Conservation (phyloP, 1,140 invertebrate genomes). For the Hesperophylax magnus region DNA sequence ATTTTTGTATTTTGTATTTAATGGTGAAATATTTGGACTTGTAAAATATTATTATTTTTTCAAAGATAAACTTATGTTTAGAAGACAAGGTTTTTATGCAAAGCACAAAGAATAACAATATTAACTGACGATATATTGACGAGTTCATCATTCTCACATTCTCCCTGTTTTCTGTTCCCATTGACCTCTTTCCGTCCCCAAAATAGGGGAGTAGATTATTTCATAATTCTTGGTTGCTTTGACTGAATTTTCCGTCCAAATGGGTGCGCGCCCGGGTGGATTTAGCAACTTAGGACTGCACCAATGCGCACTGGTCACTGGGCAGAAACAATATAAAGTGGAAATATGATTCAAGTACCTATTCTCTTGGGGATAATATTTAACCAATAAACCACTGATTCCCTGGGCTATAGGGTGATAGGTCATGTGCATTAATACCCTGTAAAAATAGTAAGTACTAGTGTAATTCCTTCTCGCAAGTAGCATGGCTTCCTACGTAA, state of each 20-base stretch:
- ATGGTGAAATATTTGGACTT: too few relatives aligned
- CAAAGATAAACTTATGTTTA: too few relatives aligned
- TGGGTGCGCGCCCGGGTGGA: constrained; percentile 12
- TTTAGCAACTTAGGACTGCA: constrained; percentile 14
- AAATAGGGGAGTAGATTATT: constrained; percentile 19
- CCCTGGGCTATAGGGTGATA: neutral
- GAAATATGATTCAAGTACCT: too few relatives aligned
- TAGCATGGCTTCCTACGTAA: too few relatives aligned
- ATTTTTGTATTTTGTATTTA: too few relatives aligned
- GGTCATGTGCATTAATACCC: neutral
- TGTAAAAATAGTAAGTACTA: too few relatives aligned
- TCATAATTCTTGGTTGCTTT: constrained; percentile 51
- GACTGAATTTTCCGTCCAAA: constrained; percentile 40
- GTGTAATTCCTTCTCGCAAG: too few relatives aligned
- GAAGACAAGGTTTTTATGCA: too few relatives aligned
- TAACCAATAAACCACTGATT: neutral
- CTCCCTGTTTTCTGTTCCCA: too few relatives aligned
- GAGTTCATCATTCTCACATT: neutral
- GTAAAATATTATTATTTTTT: too few relatives aligned
- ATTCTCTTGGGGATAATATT: neutral
- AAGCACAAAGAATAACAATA: too few relatives aligned
- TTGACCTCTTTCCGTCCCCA: neutral
- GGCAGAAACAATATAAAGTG: neutral
- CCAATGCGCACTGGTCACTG: neutral
- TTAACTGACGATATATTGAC: neutral